These are phyloP conservation scores for Pangasius larnaudii DNA, from an alignment of 2,797 vertebrate genomes.

Conservation along the genomic window DNA sequence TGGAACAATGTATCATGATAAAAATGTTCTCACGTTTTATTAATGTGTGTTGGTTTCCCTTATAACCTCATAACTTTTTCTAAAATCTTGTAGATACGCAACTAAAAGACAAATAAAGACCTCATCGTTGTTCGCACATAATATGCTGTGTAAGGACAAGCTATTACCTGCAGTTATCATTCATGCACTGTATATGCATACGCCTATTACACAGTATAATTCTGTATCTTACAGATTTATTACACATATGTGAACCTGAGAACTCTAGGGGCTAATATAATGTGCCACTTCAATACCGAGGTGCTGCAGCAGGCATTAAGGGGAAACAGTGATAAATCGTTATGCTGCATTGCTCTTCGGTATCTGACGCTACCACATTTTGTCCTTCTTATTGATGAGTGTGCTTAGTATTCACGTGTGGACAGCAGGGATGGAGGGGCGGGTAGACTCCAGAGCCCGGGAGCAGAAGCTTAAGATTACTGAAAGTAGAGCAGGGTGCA, in stretches of 20 bases:
- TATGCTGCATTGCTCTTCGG: constrained; percentile 34
- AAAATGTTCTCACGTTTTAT: neutral
- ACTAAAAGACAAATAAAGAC: neutral
- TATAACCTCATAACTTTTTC: neutral
- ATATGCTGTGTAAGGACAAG: neutral
- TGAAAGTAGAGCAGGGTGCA: constrained; percentile 22
- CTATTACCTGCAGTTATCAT: too few species aligned
- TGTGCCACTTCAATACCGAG: constrained; percentile 18
- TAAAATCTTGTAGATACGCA: neutral
- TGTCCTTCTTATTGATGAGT: constrained; percentile 56
- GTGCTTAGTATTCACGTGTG: constrained; percentile 54
- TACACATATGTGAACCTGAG: neutral
- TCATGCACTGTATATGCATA: neutral
- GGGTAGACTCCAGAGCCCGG: constrained; percentile 6
- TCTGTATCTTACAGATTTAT: neutral
- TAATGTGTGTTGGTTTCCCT: neutral
- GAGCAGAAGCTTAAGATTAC: constrained; percentile 38
- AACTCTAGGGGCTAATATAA: constrained; percentile 13
- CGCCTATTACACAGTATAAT: neutral
- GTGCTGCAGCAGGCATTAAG: constrained; percentile 9
- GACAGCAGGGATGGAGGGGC: constrained; percentile 9
- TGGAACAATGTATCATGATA: neutral
- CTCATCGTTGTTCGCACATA: neutral
- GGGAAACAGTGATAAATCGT: constrained; percentile 48
- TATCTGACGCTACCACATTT: constrained; percentile 54